Evolutionary conservation across 2,888 invertebrate genomes (phyloP).

Genomic region (Odontocolon sp.): DNA sequence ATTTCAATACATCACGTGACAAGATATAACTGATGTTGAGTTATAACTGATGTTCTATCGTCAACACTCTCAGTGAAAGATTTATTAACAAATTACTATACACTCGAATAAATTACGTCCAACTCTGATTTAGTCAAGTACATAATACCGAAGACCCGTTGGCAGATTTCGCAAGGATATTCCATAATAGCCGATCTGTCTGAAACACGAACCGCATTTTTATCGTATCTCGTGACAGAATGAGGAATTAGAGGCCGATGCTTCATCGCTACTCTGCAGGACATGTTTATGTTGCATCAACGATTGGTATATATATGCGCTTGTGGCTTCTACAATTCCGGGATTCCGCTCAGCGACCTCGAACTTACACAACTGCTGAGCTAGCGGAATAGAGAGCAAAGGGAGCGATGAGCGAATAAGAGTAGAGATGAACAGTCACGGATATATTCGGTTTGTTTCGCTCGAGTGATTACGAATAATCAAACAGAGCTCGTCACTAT

Average conservation of each 20-base stretch:
- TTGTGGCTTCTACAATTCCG: conserved; percentile 39
- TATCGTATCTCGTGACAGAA: background rate
- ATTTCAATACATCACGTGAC: no score
- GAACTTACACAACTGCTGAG: conserved; percentile 66
- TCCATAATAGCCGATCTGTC: background rate
- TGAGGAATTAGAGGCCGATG: conserved; percentile 27
- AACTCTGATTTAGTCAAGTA: background rate
- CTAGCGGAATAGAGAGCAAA: background rate
- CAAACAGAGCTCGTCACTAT: conserved; percentile 9
- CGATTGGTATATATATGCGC: conserved; percentile 16
- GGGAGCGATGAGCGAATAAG: background rate
- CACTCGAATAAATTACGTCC: background rate
- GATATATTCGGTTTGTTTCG: conserved; percentile 56
- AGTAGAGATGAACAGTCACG: background rate
- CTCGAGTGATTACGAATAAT: conserved; percentile 63
- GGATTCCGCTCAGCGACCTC: conserved; percentile 60
- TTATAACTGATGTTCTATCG: no score
- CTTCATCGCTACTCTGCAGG: background rate
- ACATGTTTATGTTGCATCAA: background rate
- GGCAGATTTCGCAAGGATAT: no score
- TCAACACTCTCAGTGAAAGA: no score
- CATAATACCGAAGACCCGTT: no score
- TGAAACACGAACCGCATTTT: background rate
- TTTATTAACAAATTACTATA: no score
- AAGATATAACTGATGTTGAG: no score